phyloP scores from a whole-genome alignment of 2,797 vertebrate genomes.

The Hapalemur alaotrensis region DNA sequence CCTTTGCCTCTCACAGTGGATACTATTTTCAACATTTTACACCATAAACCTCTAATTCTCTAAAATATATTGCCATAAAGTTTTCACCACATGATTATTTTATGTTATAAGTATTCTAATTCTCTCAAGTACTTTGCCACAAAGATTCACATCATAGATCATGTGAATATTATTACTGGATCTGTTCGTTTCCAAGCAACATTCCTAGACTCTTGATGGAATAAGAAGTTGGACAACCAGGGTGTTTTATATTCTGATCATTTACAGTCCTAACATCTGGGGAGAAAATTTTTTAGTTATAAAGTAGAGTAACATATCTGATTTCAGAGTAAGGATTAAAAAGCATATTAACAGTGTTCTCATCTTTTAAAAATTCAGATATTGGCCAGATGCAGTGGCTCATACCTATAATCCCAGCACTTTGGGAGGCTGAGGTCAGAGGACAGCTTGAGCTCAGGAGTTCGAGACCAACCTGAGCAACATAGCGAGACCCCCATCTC shows the following conservation, averaged over 20 bases:
- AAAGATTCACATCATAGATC: neutral
- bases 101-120: neutral
- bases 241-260: neutral
- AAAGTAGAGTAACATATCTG: neutral
- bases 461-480: neutral
- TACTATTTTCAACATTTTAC: neutral
- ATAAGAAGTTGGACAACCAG: neutral
- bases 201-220: neutral
- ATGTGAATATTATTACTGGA: neutral
- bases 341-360: neutral
- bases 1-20: neutral
- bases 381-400: too few relatives aligned
- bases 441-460: neutral
- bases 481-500: neutral
- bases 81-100: neutral
- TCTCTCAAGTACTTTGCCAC: neutral
- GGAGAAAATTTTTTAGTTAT: neutral
- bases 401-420: too few relatives aligned
- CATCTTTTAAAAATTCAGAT: constrained; percentile 7
- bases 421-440: neutral
- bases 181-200: neutral
- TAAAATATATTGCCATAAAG: neutral
- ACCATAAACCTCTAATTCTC: neutral
- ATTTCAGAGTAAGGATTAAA: neutral
- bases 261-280: neutral